Base-by-base conservation (phyloP, 2,888 invertebrate genomes). In the Busseola fusca region DNA sequence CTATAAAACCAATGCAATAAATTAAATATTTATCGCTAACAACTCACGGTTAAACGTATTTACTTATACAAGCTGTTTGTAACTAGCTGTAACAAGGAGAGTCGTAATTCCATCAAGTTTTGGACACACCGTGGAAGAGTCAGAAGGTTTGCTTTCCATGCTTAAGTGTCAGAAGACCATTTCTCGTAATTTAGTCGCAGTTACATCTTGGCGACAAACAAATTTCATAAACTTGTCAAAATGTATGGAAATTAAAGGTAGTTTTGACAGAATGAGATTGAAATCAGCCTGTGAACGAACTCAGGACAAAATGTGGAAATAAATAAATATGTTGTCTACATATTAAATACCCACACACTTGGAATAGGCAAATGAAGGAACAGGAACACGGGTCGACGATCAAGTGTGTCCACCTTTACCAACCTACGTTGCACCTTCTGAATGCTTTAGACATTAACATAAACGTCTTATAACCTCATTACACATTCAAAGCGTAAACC, bases 401-500 rank as follows among this genome's bases (percentile, higher is more conserved):
- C 16, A 10, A 40, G 21, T 27, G 0, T 48, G 30, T 50, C 48
- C 12, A 18, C 48, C 3, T 48, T 18, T 18, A 59, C n/a, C 34
- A 30, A 48, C 6, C 18, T 18, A 6, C 42, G n/a, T 16, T 16
- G 25, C 1, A 52, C 69, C 81, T 81, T 73, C 74, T 80, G 64
- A 10, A 0, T 50, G 0, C 37, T 54, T 25, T 18, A 21, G 25
- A 30, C n/a, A 69, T 45, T 30, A 34, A 21, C 40, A 64, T 66
- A 64, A 64, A 72, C 64, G 62, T 76, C 80, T 63, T 59, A 62
- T 69, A 80, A 80, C 64, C 80, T 80, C 76, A 82, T 81, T 80
- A 80, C 70, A 82, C 69, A 81, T 83, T 80, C 83, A 74, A 72
- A 72, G 62, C 83, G 78, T 83, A 78, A 81, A 79, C 78, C 79